A percentile compares a stretch with the other conserved stretches of the same genome.
Evolutionary conservation across 1,140 invertebrate genomes (phyloP).

Genomic region (Propsilocerus akamusi): DNA sequence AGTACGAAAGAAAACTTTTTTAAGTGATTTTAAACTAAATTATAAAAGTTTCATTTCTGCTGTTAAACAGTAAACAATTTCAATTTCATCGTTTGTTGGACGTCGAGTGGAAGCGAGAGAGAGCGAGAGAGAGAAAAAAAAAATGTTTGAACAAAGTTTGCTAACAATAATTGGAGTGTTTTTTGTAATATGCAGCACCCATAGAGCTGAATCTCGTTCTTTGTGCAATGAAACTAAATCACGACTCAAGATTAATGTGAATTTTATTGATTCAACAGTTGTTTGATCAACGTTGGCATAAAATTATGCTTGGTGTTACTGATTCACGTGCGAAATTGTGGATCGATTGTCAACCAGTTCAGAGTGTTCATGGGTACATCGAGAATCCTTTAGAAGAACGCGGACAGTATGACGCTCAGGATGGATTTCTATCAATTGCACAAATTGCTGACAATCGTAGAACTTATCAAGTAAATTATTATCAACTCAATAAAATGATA

Average conservation of each 20-base stretch:
- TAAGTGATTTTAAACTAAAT: slow-evolving; percentile 4
- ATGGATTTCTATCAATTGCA: slow-evolving; percentile 39
- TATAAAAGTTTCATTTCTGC: background rate
- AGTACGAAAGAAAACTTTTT: slow-evolving; percentile 1
- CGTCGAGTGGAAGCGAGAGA: too few relatives aligned
- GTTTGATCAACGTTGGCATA: slow-evolving; percentile 61
- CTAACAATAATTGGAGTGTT: too few relatives aligned
- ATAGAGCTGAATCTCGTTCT: too few relatives aligned
- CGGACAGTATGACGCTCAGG: slow-evolving; percentile 42
- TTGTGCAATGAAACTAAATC: too few relatives aligned
- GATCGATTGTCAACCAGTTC: slow-evolving; percentile 38
- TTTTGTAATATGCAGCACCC: too few relatives aligned
- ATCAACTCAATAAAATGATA: too few relatives aligned
- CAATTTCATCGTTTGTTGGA: too few relatives aligned
- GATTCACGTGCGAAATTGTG: slow-evolving; percentile 42
- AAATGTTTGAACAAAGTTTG: too few relatives aligned
- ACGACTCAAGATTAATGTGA: too few relatives aligned
- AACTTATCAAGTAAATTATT: slow-evolving; percentile 40
- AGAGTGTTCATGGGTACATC: slow-evolving; percentile 10
- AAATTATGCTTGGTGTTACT: slow-evolving; percentile 52
- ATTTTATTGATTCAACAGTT: too few relatives aligned
- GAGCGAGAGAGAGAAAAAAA: too few relatives aligned
- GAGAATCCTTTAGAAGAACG: slow-evolving; percentile 29
- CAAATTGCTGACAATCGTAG: slow-evolving; percentile 32
- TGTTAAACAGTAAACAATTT: too few relatives aligned